These are phyloP conservation scores for Cyprinus carpio DNA, from an alignment of 2,113 vertebrate species.

Conservation along the genomic window DNA sequence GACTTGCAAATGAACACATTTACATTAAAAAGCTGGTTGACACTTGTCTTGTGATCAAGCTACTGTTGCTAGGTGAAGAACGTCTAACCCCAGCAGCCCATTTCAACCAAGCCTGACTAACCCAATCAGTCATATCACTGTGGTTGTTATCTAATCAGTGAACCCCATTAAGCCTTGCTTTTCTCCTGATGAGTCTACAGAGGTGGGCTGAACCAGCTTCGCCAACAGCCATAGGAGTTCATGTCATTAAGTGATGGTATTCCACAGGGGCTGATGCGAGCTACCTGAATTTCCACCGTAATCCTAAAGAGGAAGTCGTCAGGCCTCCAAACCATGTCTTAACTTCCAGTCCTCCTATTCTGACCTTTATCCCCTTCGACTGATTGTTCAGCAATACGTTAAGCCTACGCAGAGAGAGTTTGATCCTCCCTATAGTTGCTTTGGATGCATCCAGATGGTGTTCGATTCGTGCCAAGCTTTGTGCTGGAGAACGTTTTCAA, in stretches of 20 bases:
- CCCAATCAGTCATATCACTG: constrained; percentile 42
- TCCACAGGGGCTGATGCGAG: constrained; percentile 12
- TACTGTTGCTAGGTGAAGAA: constrained; percentile 20
- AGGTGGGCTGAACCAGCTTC: constrained; percentile 2
- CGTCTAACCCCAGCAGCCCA: background rate
- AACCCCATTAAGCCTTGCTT: constrained; percentile 42
- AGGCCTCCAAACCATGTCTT: background rate
- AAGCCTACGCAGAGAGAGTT: constrained; percentile 41
- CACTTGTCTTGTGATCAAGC: background rate
- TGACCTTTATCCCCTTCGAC: background rate
- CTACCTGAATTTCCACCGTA: constrained; percentile 6
- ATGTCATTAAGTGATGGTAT: constrained; percentile 52
- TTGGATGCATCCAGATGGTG: constrained; percentile 46
- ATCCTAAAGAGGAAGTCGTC: background rate
- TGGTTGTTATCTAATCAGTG: constrained; percentile 11
- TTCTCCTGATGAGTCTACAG: constrained; percentile 51
- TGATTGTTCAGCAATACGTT: constrained; percentile 24
- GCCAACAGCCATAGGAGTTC: constrained; percentile 18
- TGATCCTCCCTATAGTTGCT: constrained; percentile 28
- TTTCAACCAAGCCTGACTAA: constrained; percentile 5
- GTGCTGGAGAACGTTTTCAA: constrained; percentile 14
- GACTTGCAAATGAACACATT: constrained; percentile 13
- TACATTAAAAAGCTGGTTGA: background rate
- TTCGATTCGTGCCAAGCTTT: constrained; percentile 34
- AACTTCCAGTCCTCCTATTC: background rate